Evolutionary conservation across 2,888 invertebrate species (phyloP).

Genomic region (Antheraea assamensis): DNA sequence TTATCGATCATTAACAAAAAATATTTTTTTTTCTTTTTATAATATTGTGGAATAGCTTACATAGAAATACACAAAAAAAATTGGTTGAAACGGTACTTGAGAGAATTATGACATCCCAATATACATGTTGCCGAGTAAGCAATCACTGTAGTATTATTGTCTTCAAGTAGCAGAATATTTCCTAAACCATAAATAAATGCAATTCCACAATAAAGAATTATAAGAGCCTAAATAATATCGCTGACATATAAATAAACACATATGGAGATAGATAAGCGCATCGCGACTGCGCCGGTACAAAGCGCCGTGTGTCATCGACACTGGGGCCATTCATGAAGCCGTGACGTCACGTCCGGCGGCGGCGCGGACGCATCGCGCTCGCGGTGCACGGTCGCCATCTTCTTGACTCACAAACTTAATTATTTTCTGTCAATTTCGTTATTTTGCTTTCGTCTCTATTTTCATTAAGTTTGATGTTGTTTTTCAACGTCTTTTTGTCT

Average conservation of each 20-base stretch:
- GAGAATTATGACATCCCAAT: not conserved
- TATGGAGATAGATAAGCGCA: conserved; percentile 26
- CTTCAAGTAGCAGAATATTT: not conserved
- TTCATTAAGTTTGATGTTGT: not conserved
- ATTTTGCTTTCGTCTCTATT: not conserved
- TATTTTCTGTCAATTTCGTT: not conserved
- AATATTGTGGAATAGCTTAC: not conserved
- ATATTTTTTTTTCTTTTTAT: not conserved
- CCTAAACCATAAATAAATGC: not conserved
- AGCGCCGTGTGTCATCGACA: conserved; percentile 56
- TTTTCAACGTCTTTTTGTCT: not conserved
- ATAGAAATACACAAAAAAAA: not conserved
- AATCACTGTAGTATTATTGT: not conserved
- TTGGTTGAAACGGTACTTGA: not conserved
- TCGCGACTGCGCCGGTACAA: conserved; percentile 39
- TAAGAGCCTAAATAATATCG: conserved; percentile 3
- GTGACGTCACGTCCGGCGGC: conserved; percentile 55
- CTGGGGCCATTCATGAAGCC: conserved; percentile 49
- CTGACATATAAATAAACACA: conserved; percentile 8
- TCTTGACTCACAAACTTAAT: not conserved
- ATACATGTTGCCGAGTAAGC: not conserved
- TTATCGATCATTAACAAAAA: too few species aligned
- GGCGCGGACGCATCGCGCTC: conserved; percentile 40
- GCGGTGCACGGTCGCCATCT: not conserved
- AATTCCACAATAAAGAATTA: not conserved